These are phyloP conservation scores for Melanerpes aurifrons DNA, from an alignment of 2,113 vertebrate genomes.

Conservation along the genomic window DNA sequence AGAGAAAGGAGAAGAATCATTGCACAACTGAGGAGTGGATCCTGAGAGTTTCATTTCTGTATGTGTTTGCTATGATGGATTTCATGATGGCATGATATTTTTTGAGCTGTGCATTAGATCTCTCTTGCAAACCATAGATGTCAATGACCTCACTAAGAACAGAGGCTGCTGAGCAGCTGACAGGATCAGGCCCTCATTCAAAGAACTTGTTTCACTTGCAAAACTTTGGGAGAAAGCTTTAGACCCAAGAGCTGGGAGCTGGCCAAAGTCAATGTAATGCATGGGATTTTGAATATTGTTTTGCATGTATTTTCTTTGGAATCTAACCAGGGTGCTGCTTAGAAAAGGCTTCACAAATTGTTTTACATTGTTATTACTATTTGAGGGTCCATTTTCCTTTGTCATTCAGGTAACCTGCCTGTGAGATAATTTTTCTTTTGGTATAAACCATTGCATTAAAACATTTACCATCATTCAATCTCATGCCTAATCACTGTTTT, in stretches of 20 bases:
- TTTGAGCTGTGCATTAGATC: not conserved
- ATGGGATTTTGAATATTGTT: constrained; percentile 64
- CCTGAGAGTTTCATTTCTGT: not conserved
- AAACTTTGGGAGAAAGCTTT: constrained; percentile 46
- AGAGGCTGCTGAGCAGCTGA: constrained; percentile 8
- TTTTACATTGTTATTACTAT: constrained; percentile 64
- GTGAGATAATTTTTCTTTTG: not conserved
- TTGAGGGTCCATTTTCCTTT: constrained; percentile 42
- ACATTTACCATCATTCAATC: not conserved
- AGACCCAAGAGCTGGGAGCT: constrained; percentile 49
- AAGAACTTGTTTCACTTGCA: constrained; percentile 55
- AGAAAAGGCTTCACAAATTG: constrained; percentile 59
- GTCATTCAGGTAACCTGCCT: constrained; percentile 50
- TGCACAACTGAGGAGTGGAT: not conserved
- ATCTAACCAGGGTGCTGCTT: constrained; percentile 57
- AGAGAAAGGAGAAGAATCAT: not conserved
- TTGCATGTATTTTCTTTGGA: constrained; percentile 72
- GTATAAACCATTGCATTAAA: constrained; percentile 28
- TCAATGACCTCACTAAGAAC: not conserved
- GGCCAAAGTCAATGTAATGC: constrained; percentile 63
- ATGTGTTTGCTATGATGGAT: not conserved
- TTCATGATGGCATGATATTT: not conserved
- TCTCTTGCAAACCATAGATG: not conserved
- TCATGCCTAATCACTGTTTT: not conserved
- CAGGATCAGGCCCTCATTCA: constrained; percentile 39